These are phyloP conservation scores for Meloidogyne hapla DNA, from an alignment of 1,140 invertebrate genomes.

Conservation along the genomic window DNA sequence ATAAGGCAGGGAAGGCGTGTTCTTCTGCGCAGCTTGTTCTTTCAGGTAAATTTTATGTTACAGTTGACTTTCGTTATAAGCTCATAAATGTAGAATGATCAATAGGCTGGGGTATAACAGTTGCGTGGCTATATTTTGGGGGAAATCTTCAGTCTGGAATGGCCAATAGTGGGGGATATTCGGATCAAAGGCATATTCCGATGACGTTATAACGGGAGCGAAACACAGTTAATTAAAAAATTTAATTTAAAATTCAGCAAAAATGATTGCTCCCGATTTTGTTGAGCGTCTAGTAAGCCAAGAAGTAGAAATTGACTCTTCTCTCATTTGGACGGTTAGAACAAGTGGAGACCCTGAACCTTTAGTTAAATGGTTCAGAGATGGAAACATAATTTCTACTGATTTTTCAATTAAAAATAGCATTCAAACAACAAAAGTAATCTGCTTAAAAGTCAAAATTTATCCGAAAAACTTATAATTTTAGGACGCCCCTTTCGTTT, in stretches of 20 bases:
- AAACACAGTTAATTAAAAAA: constrained; percentile 14
- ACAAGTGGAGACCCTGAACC: constrained; percentile 67
- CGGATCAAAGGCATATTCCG: too few species aligned
- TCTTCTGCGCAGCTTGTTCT: constrained; percentile 65
- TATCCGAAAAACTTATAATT: neutral
- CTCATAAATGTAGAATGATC: too few species aligned
- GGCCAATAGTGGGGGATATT: too few species aligned
- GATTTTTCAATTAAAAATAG: constrained; percentile 50
- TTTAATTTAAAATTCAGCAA: constrained; percentile 54
- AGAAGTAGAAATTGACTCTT: constrained; percentile 65
- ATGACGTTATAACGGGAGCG: too few species aligned
- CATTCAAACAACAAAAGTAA: constrained; percentile 23
- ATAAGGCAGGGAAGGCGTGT: constrained; percentile 67
- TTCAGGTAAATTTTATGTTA: constrained; percentile 9
- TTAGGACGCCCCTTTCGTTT: constrained; percentile 15
- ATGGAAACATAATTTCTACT: constrained; percentile 66
- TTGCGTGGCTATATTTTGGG: too few species aligned
- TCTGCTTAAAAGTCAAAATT: constrained; percentile 17
- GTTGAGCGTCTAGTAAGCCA: constrained; percentile 65
- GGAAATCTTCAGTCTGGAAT: too few species aligned
- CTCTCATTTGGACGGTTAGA: constrained; percentile 66
- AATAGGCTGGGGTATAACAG: too few species aligned
- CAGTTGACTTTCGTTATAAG: too few species aligned
- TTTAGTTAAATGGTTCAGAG: constrained; percentile 67
- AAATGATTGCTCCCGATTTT: constrained; percentile 67